Conservation (phyloP, 2,113 vertebrate species). For the Gambusia holbrooki region DNA sequence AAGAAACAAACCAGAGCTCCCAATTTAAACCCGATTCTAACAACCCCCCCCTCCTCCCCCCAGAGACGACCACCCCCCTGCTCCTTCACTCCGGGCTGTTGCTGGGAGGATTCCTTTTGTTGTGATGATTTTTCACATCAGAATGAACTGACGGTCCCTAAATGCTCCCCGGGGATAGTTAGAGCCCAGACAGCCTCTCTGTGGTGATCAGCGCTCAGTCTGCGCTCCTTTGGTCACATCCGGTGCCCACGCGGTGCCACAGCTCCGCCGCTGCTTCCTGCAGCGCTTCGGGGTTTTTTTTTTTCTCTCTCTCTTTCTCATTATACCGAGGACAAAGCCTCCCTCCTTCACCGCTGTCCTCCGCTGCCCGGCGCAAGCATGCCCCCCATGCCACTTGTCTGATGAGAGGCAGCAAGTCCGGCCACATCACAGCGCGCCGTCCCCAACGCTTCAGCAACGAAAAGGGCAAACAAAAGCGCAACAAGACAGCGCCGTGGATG, state of each 20-base stretch:
- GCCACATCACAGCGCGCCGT: neutral
- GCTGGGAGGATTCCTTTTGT: neutral
- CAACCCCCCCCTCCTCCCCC: no score
- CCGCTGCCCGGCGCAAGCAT: neutral
- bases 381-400: conserved; percentile 19
- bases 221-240: neutral
- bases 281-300: conserved; percentile 15
- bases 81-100: neutral
- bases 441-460: no score
- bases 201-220: neutral
- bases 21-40: neutral
- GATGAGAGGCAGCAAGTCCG: neutral
- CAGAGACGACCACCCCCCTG: no score
- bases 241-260: conserved; percentile 27
- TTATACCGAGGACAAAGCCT: conserved; percentile 48
- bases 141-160: neutral
- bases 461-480: conserved; percentile 13
- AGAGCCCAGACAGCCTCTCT: neutral
- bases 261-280: neutral
- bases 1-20: neutral
- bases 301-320: no score
- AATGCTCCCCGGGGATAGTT: conserved; percentile 11
- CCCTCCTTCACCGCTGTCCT: neutral
- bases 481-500: conserved; percentile 2
- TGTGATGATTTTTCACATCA: neutral